Conservation (phyloP, 2,113 vertebrate genomes). For the Misgurnus anguillicaudatus region DNA sequence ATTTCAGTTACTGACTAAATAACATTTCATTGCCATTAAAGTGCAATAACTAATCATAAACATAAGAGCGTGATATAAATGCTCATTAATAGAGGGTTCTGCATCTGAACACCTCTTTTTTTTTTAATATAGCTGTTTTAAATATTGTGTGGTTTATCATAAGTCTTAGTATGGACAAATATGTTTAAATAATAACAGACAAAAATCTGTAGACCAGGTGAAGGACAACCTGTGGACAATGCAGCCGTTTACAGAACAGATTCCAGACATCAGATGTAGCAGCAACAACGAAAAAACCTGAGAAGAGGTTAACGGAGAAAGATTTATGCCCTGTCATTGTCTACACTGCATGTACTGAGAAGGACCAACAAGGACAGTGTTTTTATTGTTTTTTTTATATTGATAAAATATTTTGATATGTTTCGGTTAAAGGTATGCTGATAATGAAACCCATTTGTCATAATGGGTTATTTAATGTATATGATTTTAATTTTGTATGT, state of each 20-base stretch:
- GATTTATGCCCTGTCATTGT: slow-evolving; percentile 13
- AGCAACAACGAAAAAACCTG: slow-evolving; percentile 44
- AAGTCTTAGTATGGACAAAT: too few relatives aligned
- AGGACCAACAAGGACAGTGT: slow-evolving; percentile 1
- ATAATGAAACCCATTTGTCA: background rate
- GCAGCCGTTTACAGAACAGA: slow-evolving; percentile 77
- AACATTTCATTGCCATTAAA: too few relatives aligned
- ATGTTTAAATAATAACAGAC: slow-evolving; percentile 14
- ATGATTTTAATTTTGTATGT: background rate
- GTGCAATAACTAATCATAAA: too few relatives aligned
- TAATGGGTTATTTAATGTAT: slow-evolving; percentile 4
- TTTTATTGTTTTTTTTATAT: slow-evolving; percentile 2
- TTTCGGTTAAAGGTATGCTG: background rate
- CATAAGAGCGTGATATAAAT: too few relatives aligned
- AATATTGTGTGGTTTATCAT: too few relatives aligned
- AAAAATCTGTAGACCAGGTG: slow-evolving; percentile 49
- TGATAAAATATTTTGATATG: background rate
- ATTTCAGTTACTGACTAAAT: too few relatives aligned
- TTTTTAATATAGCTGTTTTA: background rate
- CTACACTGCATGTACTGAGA: slow-evolving; percentile 11
- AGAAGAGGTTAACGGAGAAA: slow-evolving; percentile 39
- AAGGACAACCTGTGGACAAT: slow-evolving; percentile 77
- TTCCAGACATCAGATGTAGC: slow-evolving; percentile 64
- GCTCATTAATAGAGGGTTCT: too few relatives aligned
- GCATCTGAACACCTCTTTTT: too few relatives aligned